A percentile compares a stretch with the other conserved stretches of the same genome.
Evolutionary conservation across 2,797 vertebrate species (phyloP).

Genomic region (Xyrichtys novacula): DNA sequence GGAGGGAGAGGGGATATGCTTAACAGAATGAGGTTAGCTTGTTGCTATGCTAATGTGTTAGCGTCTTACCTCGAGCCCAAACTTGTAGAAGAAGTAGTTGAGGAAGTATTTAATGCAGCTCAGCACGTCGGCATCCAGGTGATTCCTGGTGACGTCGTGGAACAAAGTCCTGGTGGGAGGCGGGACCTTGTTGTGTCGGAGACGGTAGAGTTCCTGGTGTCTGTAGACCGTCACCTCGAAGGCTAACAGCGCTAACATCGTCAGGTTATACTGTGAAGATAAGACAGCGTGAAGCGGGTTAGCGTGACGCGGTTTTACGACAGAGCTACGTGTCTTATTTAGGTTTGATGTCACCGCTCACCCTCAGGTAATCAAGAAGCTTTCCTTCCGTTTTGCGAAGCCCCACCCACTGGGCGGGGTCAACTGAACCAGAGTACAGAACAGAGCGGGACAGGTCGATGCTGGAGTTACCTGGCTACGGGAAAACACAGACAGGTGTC

Average conservation of each 20-base stretch:
- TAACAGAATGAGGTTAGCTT: not conserved
- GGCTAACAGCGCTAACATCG: conserved; percentile 93
- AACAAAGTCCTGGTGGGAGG: conserved; percentile 92
- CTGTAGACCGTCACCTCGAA: conserved; percentile 95
- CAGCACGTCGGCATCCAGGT: conserved; percentile 91
- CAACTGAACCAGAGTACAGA: conserved; percentile 82
- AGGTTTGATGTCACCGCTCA: conserved; percentile 67
- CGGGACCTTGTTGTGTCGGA: conserved; percentile 87
- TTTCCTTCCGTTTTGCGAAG: conserved; percentile 85
- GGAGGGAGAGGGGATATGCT: not conserved
- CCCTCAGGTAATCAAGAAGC: conserved; percentile 91
- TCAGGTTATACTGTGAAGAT: conserved; percentile 87
- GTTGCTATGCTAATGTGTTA: not conserved
- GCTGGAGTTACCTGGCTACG: conserved; percentile 74
- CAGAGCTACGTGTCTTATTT: too few relatives aligned
- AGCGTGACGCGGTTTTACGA: not conserved
- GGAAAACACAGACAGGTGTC: conserved; percentile 28
- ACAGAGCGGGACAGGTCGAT: conserved; percentile 66
- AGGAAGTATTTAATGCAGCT: conserved; percentile 94
- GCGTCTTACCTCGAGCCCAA: conserved; percentile 91
- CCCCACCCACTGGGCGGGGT: conserved; percentile 95
- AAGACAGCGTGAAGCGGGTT: conserved; percentile 13
- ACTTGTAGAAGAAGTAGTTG: conserved; percentile 98
- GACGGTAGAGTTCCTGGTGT: conserved; percentile 93
- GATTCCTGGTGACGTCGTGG: conserved; percentile 91